Conservation (phyloP, 2,113 vertebrate species). For the Passer domesticus region DNA sequence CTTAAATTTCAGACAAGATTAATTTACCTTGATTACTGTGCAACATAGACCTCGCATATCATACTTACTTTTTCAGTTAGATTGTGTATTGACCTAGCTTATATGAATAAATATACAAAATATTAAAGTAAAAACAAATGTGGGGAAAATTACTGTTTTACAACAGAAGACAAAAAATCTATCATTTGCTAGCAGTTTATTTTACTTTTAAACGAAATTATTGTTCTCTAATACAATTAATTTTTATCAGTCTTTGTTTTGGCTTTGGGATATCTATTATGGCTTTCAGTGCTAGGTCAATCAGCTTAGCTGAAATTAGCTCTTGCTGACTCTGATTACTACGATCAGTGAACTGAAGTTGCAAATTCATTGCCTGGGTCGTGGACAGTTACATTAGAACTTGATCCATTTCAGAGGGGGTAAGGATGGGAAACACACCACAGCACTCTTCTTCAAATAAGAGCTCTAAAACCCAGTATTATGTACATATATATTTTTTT, state of each 20-base stretch:
- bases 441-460: neutral
- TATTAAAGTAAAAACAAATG: neutral
- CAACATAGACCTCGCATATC: neutral
- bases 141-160: neutral
- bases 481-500: neutral
- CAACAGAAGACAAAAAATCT: neutral
- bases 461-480: neutral
- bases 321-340: neutral
- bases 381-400: neutral
- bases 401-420: neutral
- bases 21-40: neutral
- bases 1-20: neutral
- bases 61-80: neutral
- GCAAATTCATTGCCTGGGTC: neutral
- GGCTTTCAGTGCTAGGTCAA: neutral
- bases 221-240: neutral
- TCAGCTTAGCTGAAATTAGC: neutral
- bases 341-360: neutral
- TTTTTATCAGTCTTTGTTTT: neutral
- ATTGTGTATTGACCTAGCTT: neutral
- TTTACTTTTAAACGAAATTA: neutral
- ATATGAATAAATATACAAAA: neutral
- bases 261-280: neutral
- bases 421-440: neutral
- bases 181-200: neutral